phyloP scores from a whole-genome alignment of 2,888 invertebrate genomes.

The Drosophila imparisetae region DNA sequence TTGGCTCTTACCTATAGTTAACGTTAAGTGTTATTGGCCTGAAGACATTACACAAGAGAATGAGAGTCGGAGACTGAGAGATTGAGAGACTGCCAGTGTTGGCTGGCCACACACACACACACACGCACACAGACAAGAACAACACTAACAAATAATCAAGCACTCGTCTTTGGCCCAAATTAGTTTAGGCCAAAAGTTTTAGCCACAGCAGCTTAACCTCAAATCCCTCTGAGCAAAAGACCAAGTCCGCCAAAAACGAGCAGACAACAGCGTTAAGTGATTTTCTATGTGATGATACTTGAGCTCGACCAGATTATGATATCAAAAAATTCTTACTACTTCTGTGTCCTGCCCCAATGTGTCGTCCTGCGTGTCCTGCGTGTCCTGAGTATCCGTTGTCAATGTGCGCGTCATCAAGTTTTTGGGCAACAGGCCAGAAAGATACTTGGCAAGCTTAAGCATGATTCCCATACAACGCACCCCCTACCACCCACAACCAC shows the following conservation, averaged over 20 bases:
- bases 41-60: conserved; percentile 48
- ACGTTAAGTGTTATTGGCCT: conserved; percentile 71
- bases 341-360: not conserved
- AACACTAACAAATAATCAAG: conserved; percentile 71
- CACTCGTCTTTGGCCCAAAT: conserved; percentile 67
- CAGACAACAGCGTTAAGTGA: conserved; percentile 73
- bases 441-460: conserved; percentile 38
- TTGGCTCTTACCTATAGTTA: conserved; percentile 48
- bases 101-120: not conserved
- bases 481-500: not conserved
- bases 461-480: conserved; percentile 14
- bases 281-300: conserved; percentile 81
- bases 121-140: not conserved
- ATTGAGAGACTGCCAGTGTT: not conserved
- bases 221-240: conserved; percentile 59
- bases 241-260: conserved; percentile 30
- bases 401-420: conserved; percentile 70
- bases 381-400: conserved; percentile 47
- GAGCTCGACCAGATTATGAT: conserved; percentile 76
- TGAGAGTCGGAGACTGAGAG: not conserved
- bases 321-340: conserved; percentile 64
- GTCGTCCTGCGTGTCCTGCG: conserved; percentile 5
- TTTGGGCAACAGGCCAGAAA: conserved; percentile 73
- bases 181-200: conserved; percentile 80
- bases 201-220: conserved; percentile 78